Evolutionary conservation across 2,888 invertebrate species (phyloP).

Genomic region (Leptinotarsa peninsularis): DNA sequence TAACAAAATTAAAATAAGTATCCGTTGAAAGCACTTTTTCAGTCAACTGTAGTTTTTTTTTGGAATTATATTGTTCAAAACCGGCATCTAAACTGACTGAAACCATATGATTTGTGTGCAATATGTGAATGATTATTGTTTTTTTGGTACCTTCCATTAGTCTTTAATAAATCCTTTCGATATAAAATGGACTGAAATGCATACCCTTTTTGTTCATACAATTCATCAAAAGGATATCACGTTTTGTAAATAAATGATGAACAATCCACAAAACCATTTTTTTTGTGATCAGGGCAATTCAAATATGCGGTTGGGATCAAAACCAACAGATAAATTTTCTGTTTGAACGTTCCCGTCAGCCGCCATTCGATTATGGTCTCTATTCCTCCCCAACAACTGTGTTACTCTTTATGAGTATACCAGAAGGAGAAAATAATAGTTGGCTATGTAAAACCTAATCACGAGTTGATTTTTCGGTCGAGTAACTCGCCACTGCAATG

Average conservation of each 20-base stretch:
- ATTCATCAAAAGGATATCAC: neutral
- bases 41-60: too few species aligned
- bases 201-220: too few species aligned
- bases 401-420: conserved; percentile 5
- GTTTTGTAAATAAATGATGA: neutral
- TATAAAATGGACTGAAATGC: too few species aligned
- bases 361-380: conserved; percentile 17
- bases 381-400: conserved; percentile 19
- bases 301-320: neutral
- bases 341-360: neutral
- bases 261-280: neutral
- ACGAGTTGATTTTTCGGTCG: conserved; percentile 42
- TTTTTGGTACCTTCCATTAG: too few species aligned
- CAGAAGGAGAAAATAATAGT: conserved; percentile 29
- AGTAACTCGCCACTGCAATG: conserved; percentile 20
- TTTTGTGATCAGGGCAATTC: neutral
- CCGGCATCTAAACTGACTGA: too few species aligned
- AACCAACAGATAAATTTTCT: conserved; percentile 17
- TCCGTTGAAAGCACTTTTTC: too few species aligned
- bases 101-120: too few species aligned
- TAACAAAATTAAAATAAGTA: too few species aligned
- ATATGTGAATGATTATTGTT: too few species aligned
- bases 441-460: conserved; percentile 27
- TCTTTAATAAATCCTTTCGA: too few species aligned
- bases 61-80: too few species aligned